Base-by-base conservation (phyloP, 2,113 vertebrate species). In the Labeo catla region DNA sequence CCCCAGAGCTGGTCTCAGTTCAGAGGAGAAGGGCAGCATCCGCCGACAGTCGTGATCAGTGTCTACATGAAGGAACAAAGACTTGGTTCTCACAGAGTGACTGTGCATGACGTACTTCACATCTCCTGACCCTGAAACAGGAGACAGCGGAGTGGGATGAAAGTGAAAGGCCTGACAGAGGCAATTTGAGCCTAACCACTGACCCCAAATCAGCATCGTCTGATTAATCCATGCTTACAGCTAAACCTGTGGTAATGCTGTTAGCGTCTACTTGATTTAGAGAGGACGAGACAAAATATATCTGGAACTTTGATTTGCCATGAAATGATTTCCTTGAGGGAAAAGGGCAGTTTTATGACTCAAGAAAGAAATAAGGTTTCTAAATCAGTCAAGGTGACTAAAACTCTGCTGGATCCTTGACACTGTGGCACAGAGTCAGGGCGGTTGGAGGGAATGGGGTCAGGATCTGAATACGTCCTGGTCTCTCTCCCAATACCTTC, bases 101-200 rank as follows among this genome's bases (percentile, higher is more conserved):
- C 83, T 89, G 47, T 87, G 87, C 87, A 87, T 85, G 88, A 82
- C 85, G 59, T 86, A 66, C 81, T 87, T 79, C 82, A 84, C 85
- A 84, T 87, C 82, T 65, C 49, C 76, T 84, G 82, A 89, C 50
- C 74, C 82, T 63, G 82, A 89, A 87, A 84, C 76, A 43, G 59
- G 72, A 87, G 85, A 83, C 82, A 84, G 54, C 45, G 11, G 65
- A 8, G 79, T 65, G 73, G 70, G 83, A 87, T 79, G 78, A 89
- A 89, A 84, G 88, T 77, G 73, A 85, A 89, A 81, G 78, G 21
- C 52, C 72, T 85, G 82, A 87, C 85, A 52, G 74, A 80, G 61
- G 85, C 88, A 89, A 89, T 87, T 54, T 61, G 83, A 89, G 63
- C 57, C 80, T 74, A 77, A 54, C 68, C 70, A 85, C 83, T 79